These are phyloP conservation scores for Nineta flava DNA, from an alignment of 2,888 invertebrate species.

Conservation along the genomic window DNA sequence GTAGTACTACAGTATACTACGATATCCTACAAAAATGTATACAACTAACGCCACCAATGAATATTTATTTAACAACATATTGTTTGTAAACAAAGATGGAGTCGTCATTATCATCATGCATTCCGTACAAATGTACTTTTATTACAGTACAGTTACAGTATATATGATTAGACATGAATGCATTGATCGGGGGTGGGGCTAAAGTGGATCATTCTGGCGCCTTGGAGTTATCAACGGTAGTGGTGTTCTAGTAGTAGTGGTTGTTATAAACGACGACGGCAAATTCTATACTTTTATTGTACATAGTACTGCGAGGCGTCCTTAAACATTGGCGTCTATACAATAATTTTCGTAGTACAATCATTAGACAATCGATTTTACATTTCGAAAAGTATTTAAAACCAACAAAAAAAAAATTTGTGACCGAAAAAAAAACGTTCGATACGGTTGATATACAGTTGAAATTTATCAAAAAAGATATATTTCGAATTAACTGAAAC, in stretches of 20 bases:
- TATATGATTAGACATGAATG: neutral
- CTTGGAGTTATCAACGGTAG: constrained; percentile 8
- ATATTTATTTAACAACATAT: too few relatives aligned
- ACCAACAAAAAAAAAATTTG: neutral
- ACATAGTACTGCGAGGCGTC: neutral
- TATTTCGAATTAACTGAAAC: too few relatives aligned
- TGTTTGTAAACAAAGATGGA: neutral
- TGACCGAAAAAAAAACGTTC: too few relatives aligned
- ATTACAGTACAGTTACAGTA: neutral
- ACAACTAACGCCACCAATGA: too few relatives aligned
- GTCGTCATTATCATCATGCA: neutral
- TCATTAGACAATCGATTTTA: too few relatives aligned
- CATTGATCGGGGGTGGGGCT: constrained; percentile 27
- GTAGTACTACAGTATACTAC: too few relatives aligned
- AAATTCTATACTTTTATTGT: constrained; percentile 10
- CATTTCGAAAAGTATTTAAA: neutral
- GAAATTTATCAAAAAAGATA: too few relatives aligned
- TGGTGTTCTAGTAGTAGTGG: too few relatives aligned
- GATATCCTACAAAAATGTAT: too few relatives aligned
- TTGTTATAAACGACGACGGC: constrained; percentile 18
- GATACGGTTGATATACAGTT: too few relatives aligned
- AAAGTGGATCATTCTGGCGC: constrained; percentile 14
- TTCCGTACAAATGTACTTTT: neutral
- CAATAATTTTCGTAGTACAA: neutral
- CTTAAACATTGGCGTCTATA: constrained; percentile 2